Percentiles rank a stretch among this genome's conserved stretches.
These are phyloP conservation scores for Pogonocherus hispidulus DNA, from an alignment of 2,888 invertebrate species.

Conservation along the genomic window DNA sequence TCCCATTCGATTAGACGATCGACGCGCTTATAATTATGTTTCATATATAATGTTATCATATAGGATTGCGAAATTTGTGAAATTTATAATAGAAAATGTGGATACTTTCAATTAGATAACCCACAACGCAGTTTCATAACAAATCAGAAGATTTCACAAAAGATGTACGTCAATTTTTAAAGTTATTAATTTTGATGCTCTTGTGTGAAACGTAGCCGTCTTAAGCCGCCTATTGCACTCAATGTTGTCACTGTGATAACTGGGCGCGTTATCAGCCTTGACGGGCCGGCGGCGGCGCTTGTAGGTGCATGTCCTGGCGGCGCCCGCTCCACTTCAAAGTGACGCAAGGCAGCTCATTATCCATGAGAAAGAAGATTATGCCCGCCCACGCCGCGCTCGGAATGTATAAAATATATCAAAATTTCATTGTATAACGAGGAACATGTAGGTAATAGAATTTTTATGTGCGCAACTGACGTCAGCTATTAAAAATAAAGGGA, in stretches of 20 bases:
- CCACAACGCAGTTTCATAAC: too few relatives aligned
- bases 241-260: conserved; percentile 15
- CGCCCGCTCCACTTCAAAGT: conserved; percentile 24
- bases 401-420: conserved; percentile 14
- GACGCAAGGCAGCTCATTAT: conserved; percentile 15
- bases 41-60: too few relatives aligned
- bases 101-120: too few relatives aligned
- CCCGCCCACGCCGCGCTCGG: conserved; percentile 2
- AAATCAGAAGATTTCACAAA: too few relatives aligned
- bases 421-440: conserved; percentile 14
- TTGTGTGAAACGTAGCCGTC: neutral
- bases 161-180: too few relatives aligned
- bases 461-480: conserved; percentile 5
- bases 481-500: conserved; percentile 15
- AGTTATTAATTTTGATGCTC: neutral
- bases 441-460: conserved; percentile 22
- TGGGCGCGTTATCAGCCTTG: conserved; percentile 15
- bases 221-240: conserved; percentile 6
- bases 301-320: conserved; percentile 11
- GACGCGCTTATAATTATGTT: too few relatives aligned
- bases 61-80: too few relatives aligned
- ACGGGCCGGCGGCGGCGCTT: conserved; percentile 14
- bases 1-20: too few relatives aligned
- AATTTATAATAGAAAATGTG: too few relatives aligned
- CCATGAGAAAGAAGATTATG: conserved; percentile 20